These are phyloP conservation scores for Leptodactylus fuscus DNA, from an alignment of 2,113 vertebrate genomes.

Conservation along the genomic window DNA sequence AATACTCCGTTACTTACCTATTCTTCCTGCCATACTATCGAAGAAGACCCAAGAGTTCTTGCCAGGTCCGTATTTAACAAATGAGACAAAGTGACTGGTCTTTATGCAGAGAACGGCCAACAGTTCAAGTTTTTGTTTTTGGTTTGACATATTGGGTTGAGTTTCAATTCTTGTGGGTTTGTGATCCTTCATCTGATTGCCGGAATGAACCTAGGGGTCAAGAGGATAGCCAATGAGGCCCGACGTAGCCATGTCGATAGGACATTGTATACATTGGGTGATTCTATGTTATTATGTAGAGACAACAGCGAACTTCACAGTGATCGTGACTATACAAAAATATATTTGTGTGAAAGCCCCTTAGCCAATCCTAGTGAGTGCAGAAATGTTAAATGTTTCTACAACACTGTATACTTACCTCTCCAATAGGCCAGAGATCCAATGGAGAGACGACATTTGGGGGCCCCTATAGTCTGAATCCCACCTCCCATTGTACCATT, in stretches of 20 bases:
- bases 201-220: slow-evolving; percentile 71
- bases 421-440: too few relatives aligned
- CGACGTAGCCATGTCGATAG: background rate
- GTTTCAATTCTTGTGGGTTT: slow-evolving; percentile 61
- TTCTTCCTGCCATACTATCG: slow-evolving; percentile 82
- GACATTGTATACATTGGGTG: background rate
- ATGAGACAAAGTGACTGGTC: slow-evolving; percentile 83
- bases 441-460: too few relatives aligned
- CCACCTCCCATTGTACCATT: too few relatives aligned
- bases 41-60: slow-evolving; percentile 80
- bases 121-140: slow-evolving; percentile 71
- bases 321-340: too few relatives aligned
- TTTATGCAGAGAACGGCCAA: slow-evolving; percentile 82
- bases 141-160: slow-evolving; percentile 33
- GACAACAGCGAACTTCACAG: too few relatives aligned
- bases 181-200: slow-evolving; percentile 69
- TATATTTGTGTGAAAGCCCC: too few relatives aligned
- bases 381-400: too few relatives aligned
- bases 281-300: too few relatives aligned
- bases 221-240: background rate
- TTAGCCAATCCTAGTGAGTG: too few relatives aligned
- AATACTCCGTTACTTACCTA: slow-evolving; percentile 65
- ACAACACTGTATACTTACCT: too few relatives aligned
- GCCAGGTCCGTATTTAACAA: slow-evolving; percentile 75
- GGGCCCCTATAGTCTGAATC: too few relatives aligned